Conservation (phyloP, 2,113 vertebrate genomes). For the Orientallactaga bullata region DNA sequence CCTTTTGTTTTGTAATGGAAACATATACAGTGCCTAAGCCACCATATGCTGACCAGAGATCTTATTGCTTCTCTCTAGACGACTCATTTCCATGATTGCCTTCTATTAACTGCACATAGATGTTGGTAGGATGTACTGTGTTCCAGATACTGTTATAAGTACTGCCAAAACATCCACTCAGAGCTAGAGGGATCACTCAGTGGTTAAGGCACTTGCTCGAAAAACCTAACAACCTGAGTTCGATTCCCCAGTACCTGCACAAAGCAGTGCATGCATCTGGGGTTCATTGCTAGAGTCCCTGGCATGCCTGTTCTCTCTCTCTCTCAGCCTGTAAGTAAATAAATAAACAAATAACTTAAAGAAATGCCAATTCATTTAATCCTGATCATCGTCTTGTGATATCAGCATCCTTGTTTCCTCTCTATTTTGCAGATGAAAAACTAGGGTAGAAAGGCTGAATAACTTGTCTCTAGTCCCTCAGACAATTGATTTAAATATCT, state of each 20-base stretch:
- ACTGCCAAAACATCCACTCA: neutral
- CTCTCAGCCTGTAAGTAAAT: too few relatives aligned
- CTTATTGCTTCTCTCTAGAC: neutral
- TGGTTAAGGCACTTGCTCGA: too few relatives aligned
- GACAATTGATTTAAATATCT: neutral
- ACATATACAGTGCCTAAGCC: neutral
- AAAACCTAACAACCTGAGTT: too few relatives aligned
- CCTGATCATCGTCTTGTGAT: neutral
- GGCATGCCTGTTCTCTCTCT: too few relatives aligned
- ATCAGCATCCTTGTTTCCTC: neutral
- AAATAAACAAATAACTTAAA: too few relatives aligned
- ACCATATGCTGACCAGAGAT: too few relatives aligned
- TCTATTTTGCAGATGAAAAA: neutral
- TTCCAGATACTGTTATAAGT: neutral
- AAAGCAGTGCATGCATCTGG: too few relatives aligned
- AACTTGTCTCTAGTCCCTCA: neutral
- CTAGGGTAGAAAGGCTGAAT: neutral
- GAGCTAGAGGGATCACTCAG: too few relatives aligned
- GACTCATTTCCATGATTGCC: neutral
- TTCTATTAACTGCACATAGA: neutral
- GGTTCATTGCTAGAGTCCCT: too few relatives aligned
- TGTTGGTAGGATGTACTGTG: rapidly evolving
- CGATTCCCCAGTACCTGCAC: too few relatives aligned
- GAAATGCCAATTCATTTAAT: neutral
- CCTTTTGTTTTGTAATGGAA: neutral